Base-by-base conservation (phyloP, 2,113 vertebrate genomes). In the Falco punctatus region DNA sequence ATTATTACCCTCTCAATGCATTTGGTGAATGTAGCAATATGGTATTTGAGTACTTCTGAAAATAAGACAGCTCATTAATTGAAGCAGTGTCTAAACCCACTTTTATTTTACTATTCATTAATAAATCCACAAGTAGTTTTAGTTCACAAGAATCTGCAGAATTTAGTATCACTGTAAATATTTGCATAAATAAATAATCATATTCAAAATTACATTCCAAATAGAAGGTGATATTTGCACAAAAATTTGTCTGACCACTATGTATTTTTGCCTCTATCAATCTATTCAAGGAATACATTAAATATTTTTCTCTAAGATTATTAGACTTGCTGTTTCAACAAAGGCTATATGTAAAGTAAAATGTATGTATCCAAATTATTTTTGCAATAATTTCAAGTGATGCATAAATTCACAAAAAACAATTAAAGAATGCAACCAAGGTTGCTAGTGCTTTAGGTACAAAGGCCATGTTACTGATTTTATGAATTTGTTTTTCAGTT, bases 31-130 rank as follows among this genome's bases (percentile, higher is more conserved):
- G 52, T 35, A 89, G 72, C 69, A 96, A 86, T 94, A 92, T 28
- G 32, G 30, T 30, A 86, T 84, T 93, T 86, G 72, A 94, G 49
- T 81, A 81, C 20, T 91, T 78, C 70, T 9, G 15, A 71, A 93
- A 96, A 88, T 88, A 79, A 77, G 90, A 71, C 22, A 77, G 54
- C 46, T 80, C 64, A 86, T 88, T 94, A 93, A 90, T 48, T 74
- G 81, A 90, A 78, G 38, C 44, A 61, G 38, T 66, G 57, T 67
- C 69, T 93, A 75, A 96, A 92, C 24, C 44, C 26, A 78, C 33
- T 86, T 91, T 86, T 71, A 74, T 86, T 95, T 95, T 84, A 30
- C 40, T 88, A 40, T 74, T 78, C 59, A 71, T 93, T 95, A 86
- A 84, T 30, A 86, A 64, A 32, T 83, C 38, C 55, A 51, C 28